Evolutionary conservation across 1,140 invertebrate species (phyloP).

Genomic region (Drosophila subpulchrella): DNA sequence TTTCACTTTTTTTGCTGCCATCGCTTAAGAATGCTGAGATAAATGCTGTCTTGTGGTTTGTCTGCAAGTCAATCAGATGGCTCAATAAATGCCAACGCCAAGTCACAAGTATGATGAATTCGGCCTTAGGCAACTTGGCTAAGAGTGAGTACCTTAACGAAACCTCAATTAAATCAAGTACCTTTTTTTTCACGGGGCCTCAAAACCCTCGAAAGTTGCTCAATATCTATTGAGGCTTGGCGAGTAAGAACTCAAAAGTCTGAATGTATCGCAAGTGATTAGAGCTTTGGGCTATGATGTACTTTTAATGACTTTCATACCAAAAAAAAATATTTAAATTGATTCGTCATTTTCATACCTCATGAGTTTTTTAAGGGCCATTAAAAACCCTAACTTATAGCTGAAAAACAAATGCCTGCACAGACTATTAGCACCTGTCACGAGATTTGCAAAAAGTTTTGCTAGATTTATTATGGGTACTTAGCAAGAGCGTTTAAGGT

Average conservation of each 20-base stretch:
- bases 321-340: conserved; percentile 22
- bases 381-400: conserved; percentile 8
- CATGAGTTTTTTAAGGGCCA: conserved; percentile 10
- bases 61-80: conserved; percentile 1
- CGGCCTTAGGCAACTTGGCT: conserved; percentile 21
- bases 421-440: conserved; percentile 22
- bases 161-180: conserved; percentile 36
- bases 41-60: conserved; percentile 16
- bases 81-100: conserved; percentile 27
- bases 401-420: conserved; percentile 2
- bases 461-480: neutral
- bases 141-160: conserved; percentile 17
- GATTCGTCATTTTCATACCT: conserved; percentile 57
- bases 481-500: neutral
- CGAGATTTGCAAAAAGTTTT: conserved; percentile 1
- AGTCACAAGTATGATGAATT: conserved; percentile 21
- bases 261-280: conserved; percentile 27
- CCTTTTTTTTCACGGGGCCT: conserved; percentile 23
- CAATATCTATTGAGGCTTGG: conserved; percentile 23
- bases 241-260: conserved; percentile 38
- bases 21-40: conserved; percentile 14
- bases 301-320: conserved; percentile 48
- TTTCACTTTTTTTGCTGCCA: conserved; percentile 31
- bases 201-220: conserved; percentile 26
- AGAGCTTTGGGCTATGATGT: conserved; percentile 16